Conservation (phyloP, 2,888 invertebrate genomes). For the Emesis russula region DNA sequence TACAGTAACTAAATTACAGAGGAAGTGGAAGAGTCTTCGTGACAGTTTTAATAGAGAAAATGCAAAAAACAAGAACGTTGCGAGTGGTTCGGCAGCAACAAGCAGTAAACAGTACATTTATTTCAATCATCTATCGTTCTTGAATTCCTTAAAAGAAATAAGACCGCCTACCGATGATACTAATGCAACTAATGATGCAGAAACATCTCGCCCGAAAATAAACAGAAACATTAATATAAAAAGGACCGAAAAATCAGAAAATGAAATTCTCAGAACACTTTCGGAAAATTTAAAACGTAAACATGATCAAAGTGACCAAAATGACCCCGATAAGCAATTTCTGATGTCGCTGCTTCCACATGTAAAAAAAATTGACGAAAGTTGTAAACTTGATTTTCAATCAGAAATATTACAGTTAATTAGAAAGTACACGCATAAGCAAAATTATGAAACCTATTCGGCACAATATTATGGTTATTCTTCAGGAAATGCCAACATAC, state of each 20-base stretch:
- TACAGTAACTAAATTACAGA: conserved; percentile 85
- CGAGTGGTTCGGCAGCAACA: conserved; percentile 85
- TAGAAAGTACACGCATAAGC: conserved; percentile 87
- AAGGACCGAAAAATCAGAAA: conserved; percentile 86
- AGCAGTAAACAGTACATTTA: conserved; percentile 86
- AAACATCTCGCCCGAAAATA: conserved; percentile 87
- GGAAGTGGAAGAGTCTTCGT: conserved; percentile 43
- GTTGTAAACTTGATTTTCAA: conserved; percentile 81
- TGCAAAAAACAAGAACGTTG: conserved; percentile 84
- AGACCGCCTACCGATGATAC: conserved; percentile 58
- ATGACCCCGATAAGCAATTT: conserved; percentile 82
- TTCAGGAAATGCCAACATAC: conserved; percentile 82
- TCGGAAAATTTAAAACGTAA: conserved; percentile 84
- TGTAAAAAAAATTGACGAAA: conserved; percentile 82
- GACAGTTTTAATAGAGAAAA: conserved; percentile 73
- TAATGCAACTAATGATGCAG: conserved; percentile 83
- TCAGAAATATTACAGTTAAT: conserved; percentile 85
- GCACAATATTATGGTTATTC: conserved; percentile 86
- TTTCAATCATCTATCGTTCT: conserved; percentile 86
- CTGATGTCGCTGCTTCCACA: conserved; percentile 84
- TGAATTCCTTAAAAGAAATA: conserved; percentile 86
- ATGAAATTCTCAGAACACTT: conserved; percentile 86
- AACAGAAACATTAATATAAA: conserved; percentile 72
- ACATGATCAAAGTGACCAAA: conserved; percentile 83
- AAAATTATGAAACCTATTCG: conserved; percentile 86